Conservation (phyloP, 2,888 invertebrate genomes). For the Dolomedes plantarius region DNA sequence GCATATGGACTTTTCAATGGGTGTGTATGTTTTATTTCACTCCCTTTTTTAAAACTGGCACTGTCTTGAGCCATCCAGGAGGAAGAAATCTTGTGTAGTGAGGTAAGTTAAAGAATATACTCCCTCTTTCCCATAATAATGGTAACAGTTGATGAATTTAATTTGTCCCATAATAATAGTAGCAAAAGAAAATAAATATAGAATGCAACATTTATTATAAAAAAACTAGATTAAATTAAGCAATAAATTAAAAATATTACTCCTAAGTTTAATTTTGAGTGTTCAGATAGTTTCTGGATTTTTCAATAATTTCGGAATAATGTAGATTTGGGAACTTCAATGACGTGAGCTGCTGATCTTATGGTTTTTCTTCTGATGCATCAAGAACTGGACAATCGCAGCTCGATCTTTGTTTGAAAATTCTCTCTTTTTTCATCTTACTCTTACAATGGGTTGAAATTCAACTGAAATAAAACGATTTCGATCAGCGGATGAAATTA, state of each 20-base stretch:
- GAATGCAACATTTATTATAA: slow-evolving; percentile 14
- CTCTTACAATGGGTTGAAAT: slow-evolving; percentile 5
- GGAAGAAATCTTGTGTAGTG: too few species aligned
- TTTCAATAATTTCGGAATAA: slow-evolving; percentile 36
- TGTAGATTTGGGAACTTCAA: too few species aligned
- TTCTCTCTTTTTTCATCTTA: neutral
- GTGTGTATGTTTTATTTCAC: too few species aligned
- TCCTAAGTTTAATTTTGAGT: neutral
- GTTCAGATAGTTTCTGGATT: slow-evolving; percentile 20
- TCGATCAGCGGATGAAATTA: slow-evolving; percentile 20
- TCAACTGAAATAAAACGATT: slow-evolving; percentile 21
- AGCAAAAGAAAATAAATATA: neutral
- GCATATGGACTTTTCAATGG: too few species aligned
- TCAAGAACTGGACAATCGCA: slow-evolving; percentile 3
- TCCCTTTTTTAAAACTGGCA: too few species aligned
- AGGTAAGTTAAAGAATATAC: too few species aligned
- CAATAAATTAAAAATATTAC: slow-evolving; percentile 22
- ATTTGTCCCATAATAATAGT: slow-evolving; percentile 14
- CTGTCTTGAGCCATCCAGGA: too few species aligned
- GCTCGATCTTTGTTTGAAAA: slow-evolving; percentile 12
- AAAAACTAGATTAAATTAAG: slow-evolving; percentile 10
- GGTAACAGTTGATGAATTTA: neutral
- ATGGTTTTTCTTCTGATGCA: neutral
- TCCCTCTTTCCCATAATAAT: too few species aligned
- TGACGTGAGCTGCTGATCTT: too few species aligned